Evolutionary conservation across 2,797 vertebrate genomes (phyloP).

Genomic region (Cephalopachus bancanus): DNA sequence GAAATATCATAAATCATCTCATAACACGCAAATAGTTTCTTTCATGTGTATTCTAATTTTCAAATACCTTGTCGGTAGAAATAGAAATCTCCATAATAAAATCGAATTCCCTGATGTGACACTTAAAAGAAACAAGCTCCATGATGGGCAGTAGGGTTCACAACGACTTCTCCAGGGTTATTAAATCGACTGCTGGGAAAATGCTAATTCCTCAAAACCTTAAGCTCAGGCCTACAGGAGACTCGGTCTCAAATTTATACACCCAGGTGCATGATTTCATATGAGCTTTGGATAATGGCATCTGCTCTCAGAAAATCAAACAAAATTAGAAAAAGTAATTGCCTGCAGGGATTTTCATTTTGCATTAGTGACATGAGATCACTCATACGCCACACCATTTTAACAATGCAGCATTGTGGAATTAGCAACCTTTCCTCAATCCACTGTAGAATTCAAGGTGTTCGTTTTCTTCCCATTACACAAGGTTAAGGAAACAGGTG

Average conservation of each 20-base stretch:
- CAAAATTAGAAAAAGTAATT: slow-evolving; percentile 80
- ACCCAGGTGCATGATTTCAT: slow-evolving; percentile 69
- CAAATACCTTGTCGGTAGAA: slow-evolving; percentile 9
- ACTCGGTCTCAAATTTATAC: slow-evolving; percentile 69
- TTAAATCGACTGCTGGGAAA: slow-evolving; percentile 56
- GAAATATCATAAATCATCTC: slow-evolving; percentile 51
- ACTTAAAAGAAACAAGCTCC: neutral
- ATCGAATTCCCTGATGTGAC: slow-evolving; percentile 14
- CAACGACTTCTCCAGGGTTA: slow-evolving; percentile 27
- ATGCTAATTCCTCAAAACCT: neutral
- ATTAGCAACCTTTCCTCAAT: slow-evolving; percentile 53
- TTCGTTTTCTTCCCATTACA: neutral
- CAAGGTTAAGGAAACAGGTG: neutral
- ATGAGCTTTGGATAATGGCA: slow-evolving; percentile 68
- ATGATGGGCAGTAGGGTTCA: neutral
- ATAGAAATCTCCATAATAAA: slow-evolving; percentile 53
- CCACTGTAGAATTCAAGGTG: neutral
- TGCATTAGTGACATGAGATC: slow-evolving; percentile 68
- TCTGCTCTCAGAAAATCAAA: slow-evolving; percentile 81
- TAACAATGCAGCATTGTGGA: slow-evolving; percentile 48
- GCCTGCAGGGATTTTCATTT: slow-evolving; percentile 70
- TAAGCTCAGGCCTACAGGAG: slow-evolving; percentile 31
- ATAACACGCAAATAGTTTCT: neutral
- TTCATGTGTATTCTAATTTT: slow-evolving; percentile 14
- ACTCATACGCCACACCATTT: slow-evolving; percentile 70